Evolutionary conservation across 2,113 vertebrate species (phyloP).

Genomic region (Gallinago media): DNA sequence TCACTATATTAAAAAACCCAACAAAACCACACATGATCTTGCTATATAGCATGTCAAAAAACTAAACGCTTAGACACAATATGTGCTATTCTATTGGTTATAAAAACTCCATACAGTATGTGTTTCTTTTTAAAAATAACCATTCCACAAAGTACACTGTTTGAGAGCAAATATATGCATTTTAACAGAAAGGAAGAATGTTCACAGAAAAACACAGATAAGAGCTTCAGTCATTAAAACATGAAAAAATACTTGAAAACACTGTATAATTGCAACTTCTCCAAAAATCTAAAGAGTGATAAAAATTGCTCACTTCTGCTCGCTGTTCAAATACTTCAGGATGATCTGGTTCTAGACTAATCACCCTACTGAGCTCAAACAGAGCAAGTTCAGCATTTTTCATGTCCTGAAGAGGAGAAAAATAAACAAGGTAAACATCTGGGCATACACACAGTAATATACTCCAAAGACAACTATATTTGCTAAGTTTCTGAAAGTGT

Average conservation of each 20-base stretch:
- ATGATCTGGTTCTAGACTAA: conserved; percentile 89
- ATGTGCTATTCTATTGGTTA: not conserved
- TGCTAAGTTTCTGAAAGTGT: not conserved
- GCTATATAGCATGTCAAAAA: not conserved
- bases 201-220: not conserved
- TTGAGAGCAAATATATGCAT: accelerated
- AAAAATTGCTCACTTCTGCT: conserved; percentile 86
- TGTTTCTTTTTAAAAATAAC: not conserved
- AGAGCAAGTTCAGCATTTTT: conserved; percentile 96
- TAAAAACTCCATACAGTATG: not conserved
- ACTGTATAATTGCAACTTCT: not conserved
- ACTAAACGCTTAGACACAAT: not conserved
- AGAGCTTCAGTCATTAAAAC: not conserved
- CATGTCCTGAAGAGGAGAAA: conserved; percentile 86
- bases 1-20: not conserved
- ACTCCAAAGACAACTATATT: not conserved
- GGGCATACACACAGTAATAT: not conserved
- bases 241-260: not conserved
- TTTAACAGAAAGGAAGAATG: not conserved
- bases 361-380: conserved; percentile 93
- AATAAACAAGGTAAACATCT: not conserved
- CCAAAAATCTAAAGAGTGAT: not conserved
- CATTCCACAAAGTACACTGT: not conserved
- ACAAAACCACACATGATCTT: not conserved
- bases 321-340: conserved; percentile 96